These are phyloP conservation scores for Cephus rjabovi DNA, from an alignment of 2,888 invertebrate genomes.

Conservation along the genomic window DNA sequence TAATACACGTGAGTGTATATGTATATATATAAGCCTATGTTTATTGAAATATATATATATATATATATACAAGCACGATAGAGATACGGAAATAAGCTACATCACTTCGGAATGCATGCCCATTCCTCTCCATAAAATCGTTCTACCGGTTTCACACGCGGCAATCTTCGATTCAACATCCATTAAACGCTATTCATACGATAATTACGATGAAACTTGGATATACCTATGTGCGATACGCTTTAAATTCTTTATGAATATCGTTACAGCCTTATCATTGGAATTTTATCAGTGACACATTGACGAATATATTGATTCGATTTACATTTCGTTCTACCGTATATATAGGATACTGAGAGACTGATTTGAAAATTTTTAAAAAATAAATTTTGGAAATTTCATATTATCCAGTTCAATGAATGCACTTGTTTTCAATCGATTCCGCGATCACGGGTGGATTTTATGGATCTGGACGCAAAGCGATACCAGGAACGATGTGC, in stretches of 20 bases:
- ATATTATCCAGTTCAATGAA: background rate
- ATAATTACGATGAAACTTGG: background rate
- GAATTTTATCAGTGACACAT: no score
- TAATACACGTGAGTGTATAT: background rate
- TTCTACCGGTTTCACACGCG: background rate
- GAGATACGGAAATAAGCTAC: background rate
- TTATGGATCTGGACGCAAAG: background rate
- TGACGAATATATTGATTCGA: background rate
- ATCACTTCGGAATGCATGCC: background rate
- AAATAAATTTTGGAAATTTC: background rate
- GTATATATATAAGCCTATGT: background rate
- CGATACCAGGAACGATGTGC: background rate
- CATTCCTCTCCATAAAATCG: background rate
- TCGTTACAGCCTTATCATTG: background rate
- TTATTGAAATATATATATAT: background rate
- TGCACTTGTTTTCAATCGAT: background rate
- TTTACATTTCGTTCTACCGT: background rate
- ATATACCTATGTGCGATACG: background rate
- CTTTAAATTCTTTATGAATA: background rate
- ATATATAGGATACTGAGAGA: no score
- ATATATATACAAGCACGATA: background rate
- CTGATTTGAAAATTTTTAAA: background rate
- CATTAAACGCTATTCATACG: background rate
- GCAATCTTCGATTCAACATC: background rate
- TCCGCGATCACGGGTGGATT: background rate